Conservation (phyloP, 2,888 invertebrate species). For the Peribatodes rhomboidaria region DNA sequence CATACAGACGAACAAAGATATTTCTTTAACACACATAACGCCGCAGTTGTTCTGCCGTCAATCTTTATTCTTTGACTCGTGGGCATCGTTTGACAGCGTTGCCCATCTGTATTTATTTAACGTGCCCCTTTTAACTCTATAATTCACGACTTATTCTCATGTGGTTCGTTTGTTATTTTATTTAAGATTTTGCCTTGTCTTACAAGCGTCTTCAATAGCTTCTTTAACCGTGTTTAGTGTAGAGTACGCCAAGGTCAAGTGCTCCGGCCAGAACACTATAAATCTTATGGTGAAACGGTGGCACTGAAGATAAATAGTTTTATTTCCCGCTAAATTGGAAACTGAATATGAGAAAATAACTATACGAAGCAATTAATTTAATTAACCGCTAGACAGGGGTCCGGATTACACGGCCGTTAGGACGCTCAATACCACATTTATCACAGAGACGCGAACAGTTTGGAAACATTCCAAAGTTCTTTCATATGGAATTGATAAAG, state of each 20-base stretch:
- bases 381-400: constrained; percentile 62
- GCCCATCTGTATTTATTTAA: constrained; percentile 63
- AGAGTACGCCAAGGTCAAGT: constrained; percentile 52
- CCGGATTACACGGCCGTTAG: constrained; percentile 59
- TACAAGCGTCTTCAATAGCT: constrained; percentile 49
- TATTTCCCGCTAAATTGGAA: constrained; percentile 12
- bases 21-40: constrained; percentile 51
- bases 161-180: constrained; percentile 48
- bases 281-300: constrained; percentile 21
- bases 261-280: constrained; percentile 46
- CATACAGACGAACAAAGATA: constrained; percentile 59
- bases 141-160: constrained; percentile 43
- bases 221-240: constrained; percentile 44
- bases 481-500: constrained; percentile 53
- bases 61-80: constrained; percentile 58
- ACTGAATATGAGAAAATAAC: constrained; percentile 32
- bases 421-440: constrained; percentile 62
- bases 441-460: constrained; percentile 67
- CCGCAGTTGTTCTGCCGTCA: constrained; percentile 65
- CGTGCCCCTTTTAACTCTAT: constrained; percentile 49
- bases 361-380: constrained; percentile 62
- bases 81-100: constrained; percentile 64
- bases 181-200: constrained; percentile 35
- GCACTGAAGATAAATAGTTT: constrained; percentile 28
- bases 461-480: constrained; percentile 72